A percentile compares a stretch with the other conserved stretches of the same genome.
Conservation (phyloP, 2,888 invertebrate species). For the Drosophila quinaria region DNA sequence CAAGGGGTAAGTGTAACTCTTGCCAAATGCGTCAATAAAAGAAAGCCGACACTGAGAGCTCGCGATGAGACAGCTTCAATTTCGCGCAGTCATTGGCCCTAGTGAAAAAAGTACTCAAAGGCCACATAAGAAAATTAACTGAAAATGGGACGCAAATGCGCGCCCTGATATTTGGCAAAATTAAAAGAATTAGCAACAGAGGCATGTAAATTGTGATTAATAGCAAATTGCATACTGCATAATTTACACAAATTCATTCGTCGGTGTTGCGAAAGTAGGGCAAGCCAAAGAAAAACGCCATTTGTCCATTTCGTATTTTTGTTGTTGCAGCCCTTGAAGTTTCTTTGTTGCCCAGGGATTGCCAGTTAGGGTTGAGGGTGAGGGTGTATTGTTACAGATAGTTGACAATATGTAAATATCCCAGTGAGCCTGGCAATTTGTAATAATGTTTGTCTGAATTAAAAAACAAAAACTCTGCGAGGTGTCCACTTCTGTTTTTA, state of each 20-base stretch:
- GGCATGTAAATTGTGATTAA: neutral
- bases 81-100: conserved; percentile 81
- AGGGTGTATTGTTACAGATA: neutral
- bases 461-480: conserved; percentile 2
- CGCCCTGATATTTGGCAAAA: neutral
- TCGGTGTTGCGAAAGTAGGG: conserved; percentile 57
- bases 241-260: neutral
- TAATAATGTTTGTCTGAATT: neutral
- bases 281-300: conserved; percentile 69
- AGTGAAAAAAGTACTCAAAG: conserved; percentile 52
- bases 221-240: neutral
- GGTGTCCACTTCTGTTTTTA: conserved; percentile 2
- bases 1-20: conserved; percentile 83
- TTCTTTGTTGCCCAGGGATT: conserved; percentile 43
- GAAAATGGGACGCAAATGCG: conserved; percentile 25
- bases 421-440: conserved; percentile 19
- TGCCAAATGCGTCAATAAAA: conserved; percentile 16
- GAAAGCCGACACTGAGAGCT: conserved; percentile 72
- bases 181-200: neutral
- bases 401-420: conserved; percentile 9
- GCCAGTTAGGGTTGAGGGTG: conserved; percentile 8
- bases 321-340: conserved; percentile 44
- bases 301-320: conserved; percentile 52
- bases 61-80: conserved; percentile 71
- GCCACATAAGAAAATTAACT: conserved; percentile 65